Evolutionary conservation across 2,888 invertebrate species (phyloP).

Genomic region (Caenorhabditis sp.): DNA sequence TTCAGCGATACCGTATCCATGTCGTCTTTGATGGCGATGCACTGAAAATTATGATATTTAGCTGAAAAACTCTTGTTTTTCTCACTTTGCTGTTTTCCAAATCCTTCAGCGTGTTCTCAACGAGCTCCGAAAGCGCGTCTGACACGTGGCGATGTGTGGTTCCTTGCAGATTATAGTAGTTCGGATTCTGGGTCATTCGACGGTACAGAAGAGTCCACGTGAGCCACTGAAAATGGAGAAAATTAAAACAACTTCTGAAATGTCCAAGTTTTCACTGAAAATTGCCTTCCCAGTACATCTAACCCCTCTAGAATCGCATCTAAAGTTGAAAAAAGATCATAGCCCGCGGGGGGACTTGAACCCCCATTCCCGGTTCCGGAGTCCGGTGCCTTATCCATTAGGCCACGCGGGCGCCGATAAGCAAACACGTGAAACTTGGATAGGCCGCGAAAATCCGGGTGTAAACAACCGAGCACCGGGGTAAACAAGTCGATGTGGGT

Average conservation of each 20-base stretch:
- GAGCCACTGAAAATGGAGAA: constrained; percentile 83
- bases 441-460: not conserved
- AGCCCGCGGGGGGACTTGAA: constrained; percentile 64
- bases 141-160: constrained; percentile 87
- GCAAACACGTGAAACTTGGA: not conserved
- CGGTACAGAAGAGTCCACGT: constrained; percentile 99
- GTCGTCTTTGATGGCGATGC: constrained; percentile 97
- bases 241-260: not conserved
- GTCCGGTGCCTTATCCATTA: constrained; percentile 61
- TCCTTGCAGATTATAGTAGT: constrained; percentile 95
- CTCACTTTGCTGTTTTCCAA: constrained; percentile 74
- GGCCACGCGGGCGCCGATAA: constrained; percentile 49
- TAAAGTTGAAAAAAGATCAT: constrained; percentile 5
- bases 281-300: no score
- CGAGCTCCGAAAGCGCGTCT: constrained; percentile 96
- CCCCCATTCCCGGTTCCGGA: constrained; percentile 62
- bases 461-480: no score
- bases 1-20: constrained; percentile 97
- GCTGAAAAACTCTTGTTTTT: no score
- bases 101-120: constrained; percentile 90
- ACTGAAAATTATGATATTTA: no score
- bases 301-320: not conserved
- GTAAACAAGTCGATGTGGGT: no score
- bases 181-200: constrained; percentile 97
- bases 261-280: no score